Conservation (phyloP, 2,113 vertebrate species). For the Herpetotheres cachinnans region DNA sequence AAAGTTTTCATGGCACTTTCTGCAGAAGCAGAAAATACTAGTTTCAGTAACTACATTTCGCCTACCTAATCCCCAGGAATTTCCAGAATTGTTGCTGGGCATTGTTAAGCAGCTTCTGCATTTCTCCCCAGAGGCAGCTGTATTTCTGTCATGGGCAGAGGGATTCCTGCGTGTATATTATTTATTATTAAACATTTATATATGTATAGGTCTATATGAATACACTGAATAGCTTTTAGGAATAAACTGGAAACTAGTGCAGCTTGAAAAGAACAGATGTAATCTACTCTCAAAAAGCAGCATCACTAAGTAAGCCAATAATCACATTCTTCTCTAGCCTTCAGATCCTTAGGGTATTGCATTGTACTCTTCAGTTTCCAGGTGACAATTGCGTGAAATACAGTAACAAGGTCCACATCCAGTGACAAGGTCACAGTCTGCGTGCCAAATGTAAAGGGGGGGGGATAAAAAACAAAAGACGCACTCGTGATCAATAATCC, state of each 20-base stretch:
- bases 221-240: slow-evolving; percentile 29
- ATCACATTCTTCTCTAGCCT: slow-evolving; percentile 45
- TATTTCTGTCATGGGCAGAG: slow-evolving; percentile 70
- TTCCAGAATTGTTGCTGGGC: slow-evolving; percentile 66
- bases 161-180: slow-evolving; percentile 60
- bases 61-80: slow-evolving; percentile 69
- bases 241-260: slow-evolving; percentile 24
- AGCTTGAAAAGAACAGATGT: slow-evolving; percentile 26
- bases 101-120: slow-evolving; percentile 69
- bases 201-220: slow-evolving; percentile 8
- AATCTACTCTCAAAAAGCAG: slow-evolving; percentile 36
- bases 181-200: slow-evolving; percentile 51
- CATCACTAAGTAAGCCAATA: slow-evolving; percentile 27
- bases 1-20: slow-evolving; percentile 38
- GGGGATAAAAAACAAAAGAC: not conserved
- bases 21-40: slow-evolving; percentile 66
- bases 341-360: slow-evolving; percentile 25
- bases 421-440: slow-evolving; percentile 31
- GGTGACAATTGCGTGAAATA: not conserved
- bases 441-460: not conserved
- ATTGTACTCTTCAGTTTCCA: slow-evolving; percentile 10
- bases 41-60: slow-evolving; percentile 57
- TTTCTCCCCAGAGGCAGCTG: slow-evolving; percentile 67
- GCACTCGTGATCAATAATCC: not conserved
- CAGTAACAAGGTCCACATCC: slow-evolving; percentile 45